Conservation (phyloP, 2,888 invertebrate genomes). For the Drosophila lutescens region DNA sequence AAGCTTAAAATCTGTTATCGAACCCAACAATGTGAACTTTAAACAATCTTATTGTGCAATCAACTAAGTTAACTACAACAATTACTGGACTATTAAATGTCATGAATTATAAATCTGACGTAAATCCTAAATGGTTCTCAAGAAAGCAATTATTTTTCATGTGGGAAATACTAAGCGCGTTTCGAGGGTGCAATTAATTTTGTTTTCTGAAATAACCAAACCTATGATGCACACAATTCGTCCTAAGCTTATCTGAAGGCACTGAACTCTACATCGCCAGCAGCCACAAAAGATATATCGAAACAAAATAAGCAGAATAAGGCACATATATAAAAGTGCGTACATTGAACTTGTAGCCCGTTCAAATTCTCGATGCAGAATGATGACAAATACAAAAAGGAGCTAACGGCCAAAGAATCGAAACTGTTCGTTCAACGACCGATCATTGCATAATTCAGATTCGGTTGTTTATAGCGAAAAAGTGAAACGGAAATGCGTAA, state of each 20-base stretch:
- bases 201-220: neutral
- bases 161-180: neutral
- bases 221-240: conserved; percentile 13
- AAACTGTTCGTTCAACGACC: conserved; percentile 25
- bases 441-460: conserved; percentile 64
- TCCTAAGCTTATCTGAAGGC: conserved; percentile 38
- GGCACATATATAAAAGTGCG: conserved; percentile 20
- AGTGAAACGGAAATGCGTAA: conserved; percentile 61
- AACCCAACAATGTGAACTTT: neutral
- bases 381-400: conserved; percentile 12
- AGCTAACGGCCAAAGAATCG: conserved; percentile 17
- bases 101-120: conserved; percentile 3
- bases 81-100: conserved; percentile 3
- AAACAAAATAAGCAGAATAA: conserved; percentile 8
- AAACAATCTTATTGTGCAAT: conserved; percentile 9
- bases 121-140: conserved; percentile 17
- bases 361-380: conserved; percentile 22
- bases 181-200: neutral
- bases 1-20: neutral
- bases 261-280: conserved; percentile 24
- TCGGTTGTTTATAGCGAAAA: conserved; percentile 20
- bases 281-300: conserved; percentile 16
- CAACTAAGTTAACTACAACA: conserved; percentile 8
- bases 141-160: conserved; percentile 4
- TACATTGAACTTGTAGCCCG: conserved; percentile 39